Evolutionary conservation across 2,113 vertebrate genomes (phyloP).

Genomic region (Nothobranchius furzeri): DNA sequence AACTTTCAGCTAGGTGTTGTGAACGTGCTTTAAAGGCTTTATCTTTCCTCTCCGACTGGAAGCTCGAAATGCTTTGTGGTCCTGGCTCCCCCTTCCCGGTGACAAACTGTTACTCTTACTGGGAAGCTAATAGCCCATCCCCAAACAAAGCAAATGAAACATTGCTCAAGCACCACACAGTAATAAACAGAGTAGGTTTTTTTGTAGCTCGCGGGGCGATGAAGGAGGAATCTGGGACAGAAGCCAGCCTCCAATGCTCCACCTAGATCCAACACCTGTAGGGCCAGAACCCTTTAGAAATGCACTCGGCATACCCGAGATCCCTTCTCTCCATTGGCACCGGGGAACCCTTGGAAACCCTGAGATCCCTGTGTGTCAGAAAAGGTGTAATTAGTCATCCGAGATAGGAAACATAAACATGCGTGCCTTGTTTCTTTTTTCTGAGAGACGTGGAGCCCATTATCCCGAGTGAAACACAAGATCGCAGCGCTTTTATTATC

Average conservation of each 20-base stretch:
- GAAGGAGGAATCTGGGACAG: conserved; percentile 15
- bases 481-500: conserved; percentile 27
- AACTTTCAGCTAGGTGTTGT: background rate
- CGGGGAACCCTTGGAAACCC: conserved; percentile 95
- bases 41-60: conserved; percentile 10
- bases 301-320: conserved; percentile 83
- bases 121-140: conserved; percentile 57
- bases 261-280: conserved; percentile 22
- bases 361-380: conserved; percentile 86
- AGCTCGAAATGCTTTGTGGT: conserved; percentile 45
- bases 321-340: conserved; percentile 96
- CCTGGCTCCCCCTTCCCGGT: conserved; percentile 26
- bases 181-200: conserved; percentile 54
- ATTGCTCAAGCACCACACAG: conserved; percentile 36
- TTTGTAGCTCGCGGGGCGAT: conserved; percentile 29
- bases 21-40: conserved; percentile 23
- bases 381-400: conserved; percentile 41
- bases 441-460: conserved; percentile 26
- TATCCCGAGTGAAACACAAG: conserved; percentile 24
- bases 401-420: conserved; percentile 34
- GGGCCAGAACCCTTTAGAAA: conserved; percentile 33
- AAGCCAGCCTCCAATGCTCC: background rate
- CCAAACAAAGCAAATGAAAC: conserved; percentile 59
- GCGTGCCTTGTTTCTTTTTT: conserved; percentile 12
- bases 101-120: conserved; percentile 63